Base-by-base conservation (phyloP, 2,797 vertebrate species). In the Anolis apletophallus region DNA sequence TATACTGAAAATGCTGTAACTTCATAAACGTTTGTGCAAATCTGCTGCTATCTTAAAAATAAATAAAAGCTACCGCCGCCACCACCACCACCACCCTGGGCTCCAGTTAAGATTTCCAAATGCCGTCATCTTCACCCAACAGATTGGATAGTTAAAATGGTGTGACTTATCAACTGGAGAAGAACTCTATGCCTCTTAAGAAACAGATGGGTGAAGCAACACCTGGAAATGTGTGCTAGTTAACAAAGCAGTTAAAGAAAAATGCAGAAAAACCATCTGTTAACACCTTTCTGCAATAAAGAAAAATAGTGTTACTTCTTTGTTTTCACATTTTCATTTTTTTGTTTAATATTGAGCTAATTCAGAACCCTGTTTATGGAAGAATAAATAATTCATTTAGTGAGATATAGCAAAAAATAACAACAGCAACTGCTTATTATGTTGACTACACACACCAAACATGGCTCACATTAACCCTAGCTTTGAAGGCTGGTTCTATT, bases 171-270 rank as follows among this genome's bases (percentile, higher is more conserved):
- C 92, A 93, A 93, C 93, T 94, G 80, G 89, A 91, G 90, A 90
- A 85, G 36, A 87, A 73, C 59, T 89, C 26, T 61, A 80, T 13
- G 78, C 87, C 88, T 91, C 80, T 93, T 90, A 90, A 89, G 91
- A 92, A 92, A 93, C 72, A 92, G 91, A 87, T 91, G 87, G 94
- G 93, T 90, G 92, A 94, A 95, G 92, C 88, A 86, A 64, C 72
- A 93, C 94, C 93, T 89, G 81, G 10, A 91, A 92, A 88, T 85
- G 83, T 79, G 82, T 73, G 54, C 78, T 90, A 80, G 77, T 91
- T 68, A 55, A 88, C 73, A 57, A 93, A 88, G 72, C 88, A 90
- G 61, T 19, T 93, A 88, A 78, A 68, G 86, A 34, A 84, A 40
- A 80, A 80, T 82, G 74, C 57, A 90, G 9, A 85, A 46, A 52